phyloP scores from a whole-genome alignment of 2,888 invertebrate species.

The Acanthosepion lycidas region DNA sequence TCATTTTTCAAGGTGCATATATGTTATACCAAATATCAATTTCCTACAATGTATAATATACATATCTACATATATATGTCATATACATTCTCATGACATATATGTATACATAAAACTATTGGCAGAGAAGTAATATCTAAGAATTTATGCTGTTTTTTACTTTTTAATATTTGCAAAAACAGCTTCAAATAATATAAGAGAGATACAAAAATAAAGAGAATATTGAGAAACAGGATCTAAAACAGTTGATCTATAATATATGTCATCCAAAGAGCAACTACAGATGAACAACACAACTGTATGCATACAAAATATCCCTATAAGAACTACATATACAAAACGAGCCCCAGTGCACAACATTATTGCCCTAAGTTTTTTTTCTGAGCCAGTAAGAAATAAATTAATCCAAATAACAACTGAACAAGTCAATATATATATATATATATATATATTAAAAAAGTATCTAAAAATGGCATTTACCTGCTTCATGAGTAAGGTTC shows the following conservation, averaged over 20 bases:
- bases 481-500: conserved; percentile 13
- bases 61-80: neutral
- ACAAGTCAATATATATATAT: neutral
- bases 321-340: neutral
- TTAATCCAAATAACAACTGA: conserved; percentile 33
- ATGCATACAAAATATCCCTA: conserved; percentile 2
- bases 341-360: conserved; percentile 13
- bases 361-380: neutral
- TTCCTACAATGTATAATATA: conserved; percentile 6
- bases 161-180: neutral
- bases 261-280: neutral
- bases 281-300: neutral
- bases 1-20: neutral
- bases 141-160: neutral
- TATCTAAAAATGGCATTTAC: conserved; percentile 12
- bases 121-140: neutral
- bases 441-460: neutral
- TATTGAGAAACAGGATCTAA: conserved; percentile 8
- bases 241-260: neutral
- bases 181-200: neutral
- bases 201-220: neutral
- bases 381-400: conserved; percentile 11
- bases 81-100: neutral
- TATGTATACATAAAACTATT: neutral
- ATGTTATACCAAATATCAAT: neutral